Evolutionary conservation across 2,797 vertebrate species (phyloP), one percentile per base, ranked within the genome.

Genomic region (Alcedo atthis): DNA sequence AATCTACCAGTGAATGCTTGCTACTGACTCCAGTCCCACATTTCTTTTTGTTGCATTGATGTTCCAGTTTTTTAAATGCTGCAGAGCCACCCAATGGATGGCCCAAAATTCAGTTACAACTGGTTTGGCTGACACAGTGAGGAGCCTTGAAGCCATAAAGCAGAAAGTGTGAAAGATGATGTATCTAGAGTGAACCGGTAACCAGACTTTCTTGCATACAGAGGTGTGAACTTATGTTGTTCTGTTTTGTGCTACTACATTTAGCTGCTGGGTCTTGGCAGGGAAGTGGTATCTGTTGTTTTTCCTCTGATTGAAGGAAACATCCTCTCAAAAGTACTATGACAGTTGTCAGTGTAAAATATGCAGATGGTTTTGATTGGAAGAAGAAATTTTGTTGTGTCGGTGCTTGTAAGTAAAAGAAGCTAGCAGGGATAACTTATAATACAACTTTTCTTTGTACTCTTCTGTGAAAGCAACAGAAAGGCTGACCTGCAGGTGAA

Each of bases 381-480:
- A 33, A 75, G 69, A 58, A 86, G 28, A 80, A 91, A 45, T 6
- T 30, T 7, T 71, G 12, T 63, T 70, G 25, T 67, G 54, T 59
- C 77, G 59, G 30, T 85, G 62, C 59, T 90, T 68, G 32, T 22
- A 83, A 71, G 82, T 11, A 12, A 64, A 73, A 66, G 79, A 51
- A 75, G 48, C 28, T 1, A 0, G 28, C 49, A 55, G 28, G 43
- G 61, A 32, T 61, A 28, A 58, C 43, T 89, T 90, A 35, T 0
- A 67, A 14, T 28, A 15, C 54, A 75, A 51, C 15, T 82, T 93
- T 69, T 71, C 69, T 62, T 88, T 81, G 30, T 87, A 63, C 53
- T 57, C 48, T 28, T 75, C 53, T 75, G 88, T 33, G 81, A 76
- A 94, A 93, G n/a, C n/a, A n/a, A n/a, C n/a, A n/a, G n/a, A n/a